Base-by-base conservation (phyloP, 2,113 vertebrate genomes). In the Siniperca knerii region DNA sequence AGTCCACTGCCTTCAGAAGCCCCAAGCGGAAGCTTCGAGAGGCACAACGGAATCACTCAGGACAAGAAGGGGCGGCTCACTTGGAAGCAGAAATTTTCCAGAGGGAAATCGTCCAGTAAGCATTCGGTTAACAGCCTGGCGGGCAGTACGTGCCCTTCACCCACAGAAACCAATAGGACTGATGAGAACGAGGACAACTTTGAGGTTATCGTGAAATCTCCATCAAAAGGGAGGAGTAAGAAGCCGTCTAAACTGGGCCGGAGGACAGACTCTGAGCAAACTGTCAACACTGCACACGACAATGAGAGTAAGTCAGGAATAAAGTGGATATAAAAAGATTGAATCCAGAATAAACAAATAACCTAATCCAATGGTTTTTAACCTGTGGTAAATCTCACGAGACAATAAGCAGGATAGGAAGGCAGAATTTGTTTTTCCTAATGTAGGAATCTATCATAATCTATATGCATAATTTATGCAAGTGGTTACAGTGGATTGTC, bases 281-380 rank as follows among this genome's bases (percentile, higher is more conserved):
- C 79, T 0, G 62, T 91, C 60, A 79, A 64, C 82, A 29, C 81
- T 2, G 8, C 44, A 37, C 70, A 48, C 12, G 90, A 94, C 69
- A 81, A 46, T 40, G 71, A 89, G 46, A 90, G 94, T 95, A 86
- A 94, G 94, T 93, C 61, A 11, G 18, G 2, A 40, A 42, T 23
- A 15, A 13, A 2, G 5, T 18, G 5, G 1, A 35, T 20, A 12
- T 44, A 1, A 25, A 23, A 54, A 37, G 16, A 6, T 1, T 15
- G 6, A 44, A 33, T 71, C 8, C 20, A 23, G 8, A 61, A 67
- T 44, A 55, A 66, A 54, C 29, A 46, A 50, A 50, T 50, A 50
- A 50, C 48, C 48, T 18, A 48, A 16, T 50, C 48, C 15, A 11
- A 11, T 46, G 44, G 44, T 46, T 46, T 0, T 10, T 10, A 16